Evolutionary conservation across 2,113 vertebrate species (phyloP), one percentile per base, ranked within the genome.

Genomic region (Corydoras sp.): DNA sequence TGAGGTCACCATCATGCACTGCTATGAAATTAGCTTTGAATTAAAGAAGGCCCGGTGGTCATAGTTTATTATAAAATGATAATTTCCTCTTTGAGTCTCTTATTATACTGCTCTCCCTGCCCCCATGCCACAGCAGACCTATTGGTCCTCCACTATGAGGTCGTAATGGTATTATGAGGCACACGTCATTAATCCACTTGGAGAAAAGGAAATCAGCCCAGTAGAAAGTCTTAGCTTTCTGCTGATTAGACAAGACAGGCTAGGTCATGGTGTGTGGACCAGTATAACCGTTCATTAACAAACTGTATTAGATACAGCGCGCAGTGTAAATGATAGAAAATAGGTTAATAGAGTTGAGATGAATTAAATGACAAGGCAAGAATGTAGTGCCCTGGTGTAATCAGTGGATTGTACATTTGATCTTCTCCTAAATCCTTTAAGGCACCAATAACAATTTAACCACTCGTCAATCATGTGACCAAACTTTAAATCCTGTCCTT

Each of bases 101-200:
- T 48, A 18, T 53, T 64, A 18, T 51, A 51, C 12, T 58, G 43
- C 18, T 29, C 56, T 65, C 53, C 31, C 54, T 50, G 62, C 30
- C 68, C 43, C 56, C 64, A 64, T 62, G 51, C 43, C 63, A 15
- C 48, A 69, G 24, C 12, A 14, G 14, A 14, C 54, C 54, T 43
- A 54, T 51, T 31, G 43, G 66, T 72, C 71, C 49, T 77, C 78
- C 55, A 62, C 63, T 71, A 55, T 32, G 18, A 64, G 50, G 72
- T 71, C 60, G 71, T 82, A 84, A 85, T 80, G 76, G 82, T 78
- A 81, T 86, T 86, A 85, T 79, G 79, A 79, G 70, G 79, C 72
- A 62, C 75, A 80, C 79, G 79, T 84, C 83, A 86, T 79, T 84
- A 88, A 86, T 85, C 83, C 82, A 75, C 75, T 80, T 75, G 79